These are phyloP conservation scores for Pseudomugil tenellus DNA, from an alignment of 2,797 vertebrate species.

Conservation along the genomic window DNA sequence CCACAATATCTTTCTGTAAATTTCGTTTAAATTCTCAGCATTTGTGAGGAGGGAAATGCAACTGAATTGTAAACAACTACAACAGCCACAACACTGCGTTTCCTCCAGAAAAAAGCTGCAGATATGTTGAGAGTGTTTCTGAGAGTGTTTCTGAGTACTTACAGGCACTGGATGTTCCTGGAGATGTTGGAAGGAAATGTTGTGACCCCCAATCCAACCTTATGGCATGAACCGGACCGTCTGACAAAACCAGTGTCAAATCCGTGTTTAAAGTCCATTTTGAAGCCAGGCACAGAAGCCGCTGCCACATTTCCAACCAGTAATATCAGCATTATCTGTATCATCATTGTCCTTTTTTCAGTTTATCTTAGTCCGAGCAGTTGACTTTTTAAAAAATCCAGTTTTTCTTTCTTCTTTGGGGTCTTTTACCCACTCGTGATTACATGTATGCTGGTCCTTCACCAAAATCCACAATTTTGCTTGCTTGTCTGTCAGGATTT, in stretches of 20 bases:
- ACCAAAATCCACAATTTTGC: slow-evolving; percentile 5
- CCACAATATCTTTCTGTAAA: not conserved
- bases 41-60: not conserved
- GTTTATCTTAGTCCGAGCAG: slow-evolving; percentile 4
- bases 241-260: not conserved
- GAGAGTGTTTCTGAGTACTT: slow-evolving; percentile 50
- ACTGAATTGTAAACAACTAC: not conserved
- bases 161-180: slow-evolving; percentile 51
- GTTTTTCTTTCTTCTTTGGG: slow-evolving; percentile 4
- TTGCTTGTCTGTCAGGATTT: slow-evolving; percentile 18
- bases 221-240: not conserved
- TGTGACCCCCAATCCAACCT: slow-evolving; percentile 10
- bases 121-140: not conserved
- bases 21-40: not conserved
- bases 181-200: slow-evolving; percentile 59
- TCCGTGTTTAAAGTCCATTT: slow-evolving; percentile 24
- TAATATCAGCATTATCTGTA: slow-evolving; percentile 18
- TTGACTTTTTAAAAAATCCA: not conserved
- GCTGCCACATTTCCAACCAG: slow-evolving; percentile 20
- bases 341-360: slow-evolving; percentile 18
- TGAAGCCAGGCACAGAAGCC: not conserved
- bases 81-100: not conserved
- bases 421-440: slow-evolving; percentile 5
- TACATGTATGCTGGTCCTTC: slow-evolving; percentile 15
- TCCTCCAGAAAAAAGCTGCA: not conserved